phyloP scores from a whole-genome alignment of 2,113 vertebrate genomes.

The Chloebia gouldiae region DNA sequence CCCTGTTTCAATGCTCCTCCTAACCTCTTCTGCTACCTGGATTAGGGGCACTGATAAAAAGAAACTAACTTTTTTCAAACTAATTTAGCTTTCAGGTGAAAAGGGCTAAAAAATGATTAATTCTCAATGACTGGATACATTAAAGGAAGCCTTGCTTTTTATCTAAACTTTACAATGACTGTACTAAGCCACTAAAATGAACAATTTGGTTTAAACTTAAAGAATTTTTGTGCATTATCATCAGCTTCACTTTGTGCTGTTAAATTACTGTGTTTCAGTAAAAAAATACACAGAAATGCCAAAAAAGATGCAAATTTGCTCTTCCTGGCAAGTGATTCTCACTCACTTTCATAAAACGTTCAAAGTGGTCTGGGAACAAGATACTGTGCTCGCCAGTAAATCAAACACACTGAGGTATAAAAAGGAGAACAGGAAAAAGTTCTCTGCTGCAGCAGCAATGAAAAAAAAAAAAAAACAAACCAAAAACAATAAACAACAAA shows the following conservation, averaged over 20 bases:
- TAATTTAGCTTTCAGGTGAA: neutral
- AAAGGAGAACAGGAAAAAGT: slow-evolving; percentile 69
- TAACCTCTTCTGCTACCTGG: neutral
- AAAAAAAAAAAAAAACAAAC: slow-evolving; percentile 48
- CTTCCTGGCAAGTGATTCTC: slow-evolving; percentile 51
- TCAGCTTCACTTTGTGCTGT: slow-evolving; percentile 42
- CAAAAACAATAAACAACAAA: neutral
- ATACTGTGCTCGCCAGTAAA: slow-evolving; percentile 50
- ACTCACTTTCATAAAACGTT: slow-evolving; percentile 25
- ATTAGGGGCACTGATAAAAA: neutral
- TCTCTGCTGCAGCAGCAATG: slow-evolving; percentile 80
- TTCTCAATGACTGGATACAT: neutral
- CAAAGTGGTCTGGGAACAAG: slow-evolving; percentile 46
- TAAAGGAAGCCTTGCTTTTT: slow-evolving; percentile 23
- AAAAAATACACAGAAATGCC: slow-evolving; percentile 56
- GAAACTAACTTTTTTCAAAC: neutral
- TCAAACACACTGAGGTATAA: slow-evolving; percentile 75
- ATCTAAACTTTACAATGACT: neutral
- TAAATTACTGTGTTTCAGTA: slow-evolving; percentile 45
- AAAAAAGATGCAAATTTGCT: slow-evolving; percentile 54
- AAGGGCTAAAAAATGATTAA: neutral
- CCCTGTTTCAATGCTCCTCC: neutral
- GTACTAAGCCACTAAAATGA: slow-evolving; percentile 37
- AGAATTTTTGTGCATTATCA: slow-evolving; percentile 65
- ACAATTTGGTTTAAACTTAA: slow-evolving; percentile 46